Evolutionary conservation across 2,113 vertebrate genomes (phyloP).

Genomic region (Pelmatolapia mariae): DNA sequence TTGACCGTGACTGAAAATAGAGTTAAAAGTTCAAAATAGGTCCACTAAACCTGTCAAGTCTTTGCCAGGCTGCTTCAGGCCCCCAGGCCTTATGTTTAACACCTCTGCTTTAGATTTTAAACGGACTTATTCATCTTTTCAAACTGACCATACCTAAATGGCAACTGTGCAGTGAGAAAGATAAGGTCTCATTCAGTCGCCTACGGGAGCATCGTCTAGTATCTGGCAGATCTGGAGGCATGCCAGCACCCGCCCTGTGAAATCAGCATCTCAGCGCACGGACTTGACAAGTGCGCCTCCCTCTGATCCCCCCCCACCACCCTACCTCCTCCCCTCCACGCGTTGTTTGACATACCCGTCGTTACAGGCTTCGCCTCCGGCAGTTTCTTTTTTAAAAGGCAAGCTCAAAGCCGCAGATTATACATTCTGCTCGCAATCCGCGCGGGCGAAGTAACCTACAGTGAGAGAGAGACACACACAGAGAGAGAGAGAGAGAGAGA

Average conservation of each 20-base stretch:
- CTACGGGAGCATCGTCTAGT: slow-evolving; percentile 73
- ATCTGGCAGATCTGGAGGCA: slow-evolving; percentile 83
- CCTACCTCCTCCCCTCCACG: slow-evolving; percentile 10
- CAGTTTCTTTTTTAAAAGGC: slow-evolving; percentile 82
- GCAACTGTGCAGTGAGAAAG: neutral
- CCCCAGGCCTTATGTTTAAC: neutral
- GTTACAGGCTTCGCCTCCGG: slow-evolving; percentile 60
- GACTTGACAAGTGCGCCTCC: slow-evolving; percentile 67
- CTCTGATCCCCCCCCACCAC: neutral
- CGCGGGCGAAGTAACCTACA: slow-evolving; percentile 74
- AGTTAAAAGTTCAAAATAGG: neutral
- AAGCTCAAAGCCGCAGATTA: slow-evolving; percentile 78
- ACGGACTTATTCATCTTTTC: neutral
- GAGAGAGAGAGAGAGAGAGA: neutral
- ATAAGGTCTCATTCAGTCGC: neutral
- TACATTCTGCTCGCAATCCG: slow-evolving; percentile 83
- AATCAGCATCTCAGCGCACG: slow-evolving; percentile 54
- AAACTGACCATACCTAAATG: neutral
- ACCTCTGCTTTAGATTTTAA: neutral
- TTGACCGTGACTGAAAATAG: neutral
- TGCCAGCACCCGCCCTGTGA: slow-evolving; percentile 80
- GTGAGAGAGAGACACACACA: slow-evolving; percentile 29
- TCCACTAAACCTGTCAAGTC: neutral
- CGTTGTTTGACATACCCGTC: slow-evolving; percentile 62
- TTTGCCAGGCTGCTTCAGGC: neutral